A percentile compares a stretch with the other conserved stretches of the same genome.
Evolutionary conservation across 2,113 vertebrate species (phyloP).

Genomic region (Sphaerodactylus townsendi): DNA sequence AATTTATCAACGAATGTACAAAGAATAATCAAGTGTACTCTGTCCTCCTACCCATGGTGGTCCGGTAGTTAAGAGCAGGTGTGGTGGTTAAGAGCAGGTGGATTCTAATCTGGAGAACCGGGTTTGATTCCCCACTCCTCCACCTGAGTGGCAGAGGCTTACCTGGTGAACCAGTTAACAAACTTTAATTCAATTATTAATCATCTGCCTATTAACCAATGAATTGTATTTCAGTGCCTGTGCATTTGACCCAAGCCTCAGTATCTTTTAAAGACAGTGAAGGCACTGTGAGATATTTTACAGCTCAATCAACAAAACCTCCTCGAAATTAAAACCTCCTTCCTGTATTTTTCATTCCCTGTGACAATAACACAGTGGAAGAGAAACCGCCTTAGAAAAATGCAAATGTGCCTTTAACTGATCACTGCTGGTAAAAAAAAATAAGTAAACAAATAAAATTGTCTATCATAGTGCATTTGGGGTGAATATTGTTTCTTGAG

Average conservation of each 20-base stretch:
- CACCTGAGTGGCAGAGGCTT: too few species aligned
- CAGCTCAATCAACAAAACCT: too few species aligned
- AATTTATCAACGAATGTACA: not conserved
- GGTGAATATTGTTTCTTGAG: not conserved
- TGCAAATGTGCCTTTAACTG: not conserved
- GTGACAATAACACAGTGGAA: not conserved
- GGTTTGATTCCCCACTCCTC: too few species aligned
- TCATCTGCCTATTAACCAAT: not conserved
- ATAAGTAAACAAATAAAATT: too few species aligned
- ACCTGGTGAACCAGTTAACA: not conserved
- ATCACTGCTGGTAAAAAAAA: not conserved
- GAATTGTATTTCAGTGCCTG: not conserved
- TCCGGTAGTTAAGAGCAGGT: too few species aligned
- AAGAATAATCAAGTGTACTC: too few species aligned
- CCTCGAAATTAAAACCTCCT: not conserved
- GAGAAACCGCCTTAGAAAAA: too few species aligned
- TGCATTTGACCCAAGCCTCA: not conserved
- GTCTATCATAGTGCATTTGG: too few species aligned
- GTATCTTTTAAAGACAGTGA: not conserved
- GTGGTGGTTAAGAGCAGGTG: too few species aligned
- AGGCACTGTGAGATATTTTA: not conserved
- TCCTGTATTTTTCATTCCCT: not conserved
- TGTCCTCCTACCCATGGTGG: too few species aligned
- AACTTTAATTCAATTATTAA: not conserved
- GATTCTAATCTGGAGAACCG: too few species aligned